Base-by-base conservation (phyloP, 2,113 vertebrate genomes). In the Sphaerodactylus townsendi region DNA sequence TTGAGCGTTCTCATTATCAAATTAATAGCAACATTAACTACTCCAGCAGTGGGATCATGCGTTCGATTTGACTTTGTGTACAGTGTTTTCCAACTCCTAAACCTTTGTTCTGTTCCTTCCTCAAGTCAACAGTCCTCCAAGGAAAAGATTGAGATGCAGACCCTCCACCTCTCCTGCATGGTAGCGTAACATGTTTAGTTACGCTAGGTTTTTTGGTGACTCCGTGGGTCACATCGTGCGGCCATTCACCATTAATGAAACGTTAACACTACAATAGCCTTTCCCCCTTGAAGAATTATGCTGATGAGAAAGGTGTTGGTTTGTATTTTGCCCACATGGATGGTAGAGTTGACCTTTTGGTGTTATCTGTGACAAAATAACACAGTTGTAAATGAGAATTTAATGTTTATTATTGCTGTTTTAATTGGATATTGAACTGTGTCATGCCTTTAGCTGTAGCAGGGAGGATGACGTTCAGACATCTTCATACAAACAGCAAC, bases 111-210 rank as follows among this genome's bases (percentile, higher is more conserved):
- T 84, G 10, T 56, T 17, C 21, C 30, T 48, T 30, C 19, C 44
- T 28, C 11, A 77, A 41, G 37, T 77, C 74, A 33, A 39, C 28
- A 69, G n/a, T 9, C 48, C 17, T n/a, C 15, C 41, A 68, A 53
- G 72, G 23, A 83, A 50, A 66, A 33, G 71, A 66, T 13, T n/a
- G 25, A 66, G 69, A 56, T 56, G 25, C 69, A 48, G 14, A 79
- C 82, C 62, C 90, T 82, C 44, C 44, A 28, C 28, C 85, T 81
- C 92, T 85, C 56, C 62, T 91, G 90, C 81, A 46, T 83, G 72
- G 71, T 86, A 85, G 0, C 75, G 56, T 88, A 89, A 79, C 79
- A 30, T 56, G 75, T n/a, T 88, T 87, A 91, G 89, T 91, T 87
- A 79, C 48, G 75, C 39, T n/a, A 50, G 88, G 86, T 84, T 88